A percentile compares a stretch with the other conserved stretches of the same genome.
These are phyloP conservation scores for Dynastes maya DNA, from an alignment of 2,888 invertebrate genomes.

Conservation along the genomic window DNA sequence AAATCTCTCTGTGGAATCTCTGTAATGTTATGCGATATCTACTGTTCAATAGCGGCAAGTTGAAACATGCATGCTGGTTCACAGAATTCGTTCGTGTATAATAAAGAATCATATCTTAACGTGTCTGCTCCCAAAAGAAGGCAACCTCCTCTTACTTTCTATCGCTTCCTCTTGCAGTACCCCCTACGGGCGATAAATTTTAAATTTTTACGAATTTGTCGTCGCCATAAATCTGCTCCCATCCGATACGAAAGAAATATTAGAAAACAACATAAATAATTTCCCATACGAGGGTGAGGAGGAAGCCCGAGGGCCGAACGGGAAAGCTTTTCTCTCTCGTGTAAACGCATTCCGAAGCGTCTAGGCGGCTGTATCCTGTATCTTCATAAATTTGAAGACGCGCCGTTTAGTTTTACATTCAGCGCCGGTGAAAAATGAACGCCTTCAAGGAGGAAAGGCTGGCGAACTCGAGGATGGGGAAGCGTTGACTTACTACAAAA, in stretches of 20 bases:
- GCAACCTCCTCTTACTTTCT: too few species aligned
- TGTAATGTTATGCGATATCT: too few species aligned
- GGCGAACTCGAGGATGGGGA: not conserved
- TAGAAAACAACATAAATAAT: conserved; percentile 37
- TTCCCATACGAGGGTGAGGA: not conserved
- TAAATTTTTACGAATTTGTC: conserved; percentile 40
- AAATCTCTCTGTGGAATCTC: too few species aligned
- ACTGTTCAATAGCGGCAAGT: too few species aligned
- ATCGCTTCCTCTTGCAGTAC: not conserved
- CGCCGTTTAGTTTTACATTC: not conserved
- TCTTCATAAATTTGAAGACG: conserved; percentile 29
- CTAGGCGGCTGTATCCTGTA: not conserved
- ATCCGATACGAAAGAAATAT: conserved; percentile 33
- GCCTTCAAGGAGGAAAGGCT: not conserved
- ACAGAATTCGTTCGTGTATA: too few species aligned
- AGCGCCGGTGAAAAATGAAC: not conserved
- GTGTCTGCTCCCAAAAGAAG: too few species aligned
- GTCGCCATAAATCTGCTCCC: conserved; percentile 27
- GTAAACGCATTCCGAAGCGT: conserved; percentile 7
- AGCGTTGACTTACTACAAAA: not conserved
- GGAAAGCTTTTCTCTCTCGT: not conserved
- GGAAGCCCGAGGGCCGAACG: not conserved
- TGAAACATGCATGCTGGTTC: too few species aligned
- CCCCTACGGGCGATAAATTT: conserved; percentile 27
- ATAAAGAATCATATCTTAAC: too few species aligned